Evolutionary conservation across 2,797 vertebrate genomes (phyloP).

Genomic region (Pseudochaenichthys georgianus): DNA sequence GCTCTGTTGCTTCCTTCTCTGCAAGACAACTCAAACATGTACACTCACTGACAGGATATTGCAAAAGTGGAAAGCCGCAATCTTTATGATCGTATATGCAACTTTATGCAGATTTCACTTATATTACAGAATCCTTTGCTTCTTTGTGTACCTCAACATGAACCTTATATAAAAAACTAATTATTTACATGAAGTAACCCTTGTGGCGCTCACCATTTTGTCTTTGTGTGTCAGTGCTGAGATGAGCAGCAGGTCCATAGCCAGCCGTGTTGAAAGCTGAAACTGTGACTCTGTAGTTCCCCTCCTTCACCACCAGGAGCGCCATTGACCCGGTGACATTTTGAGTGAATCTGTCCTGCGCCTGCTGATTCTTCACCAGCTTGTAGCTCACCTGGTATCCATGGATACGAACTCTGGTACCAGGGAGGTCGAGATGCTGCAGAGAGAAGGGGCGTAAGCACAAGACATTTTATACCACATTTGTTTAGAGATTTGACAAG

Average conservation of each 20-base stretch:
- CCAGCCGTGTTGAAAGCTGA: slow-evolving; percentile 69
- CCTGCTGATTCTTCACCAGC: background rate
- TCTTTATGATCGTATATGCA: background rate
- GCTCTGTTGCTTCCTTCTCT: background rate
- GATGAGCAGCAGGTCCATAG: slow-evolving; percentile 44
- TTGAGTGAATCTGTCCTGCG: background rate
- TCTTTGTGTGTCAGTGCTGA: slow-evolving; percentile 33
- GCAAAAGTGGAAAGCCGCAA: background rate
- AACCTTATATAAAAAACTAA: no score
- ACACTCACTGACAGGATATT: slow-evolving; percentile 26
- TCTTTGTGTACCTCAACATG: background rate
- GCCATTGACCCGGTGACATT: slow-evolving; percentile 36
- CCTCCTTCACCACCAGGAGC: slow-evolving; percentile 43
- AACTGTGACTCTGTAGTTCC: slow-evolving; percentile 48
- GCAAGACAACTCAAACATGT: background rate
- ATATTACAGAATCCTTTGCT: background rate
- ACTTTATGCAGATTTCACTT: background rate
- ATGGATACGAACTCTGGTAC: slow-evolving; percentile 49
- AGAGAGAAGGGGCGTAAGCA: background rate
- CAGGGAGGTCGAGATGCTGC: slow-evolving; percentile 56
- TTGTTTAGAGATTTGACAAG: background rate
- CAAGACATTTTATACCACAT: background rate
- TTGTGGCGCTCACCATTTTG: slow-evolving; percentile 39
- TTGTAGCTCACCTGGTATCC: slow-evolving; percentile 69
- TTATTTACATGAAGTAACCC: background rate